Evolutionary conservation across 35 echinoderm and acorn worm genomes (phyloP).

Genomic region (Anneissia japonica): DNA sequence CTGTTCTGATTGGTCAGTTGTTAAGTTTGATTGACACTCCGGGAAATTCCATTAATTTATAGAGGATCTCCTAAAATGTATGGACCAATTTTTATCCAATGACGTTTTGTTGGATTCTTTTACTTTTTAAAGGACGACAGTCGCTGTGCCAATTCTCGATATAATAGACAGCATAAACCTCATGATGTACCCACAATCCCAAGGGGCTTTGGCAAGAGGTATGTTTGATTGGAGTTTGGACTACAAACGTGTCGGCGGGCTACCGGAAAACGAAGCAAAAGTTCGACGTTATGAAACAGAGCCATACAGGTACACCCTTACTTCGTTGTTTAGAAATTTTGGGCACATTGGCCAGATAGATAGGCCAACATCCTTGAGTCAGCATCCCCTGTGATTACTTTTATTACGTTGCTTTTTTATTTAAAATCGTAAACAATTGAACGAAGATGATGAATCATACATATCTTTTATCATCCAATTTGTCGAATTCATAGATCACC

Average conservation of each 20-base stretch:
- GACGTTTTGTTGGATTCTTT: no score
- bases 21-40: no score
- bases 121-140: neutral
- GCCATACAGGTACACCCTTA: conserved; percentile 21
- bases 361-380: no score
- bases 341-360: no score
- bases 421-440: no score
- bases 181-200: neutral
- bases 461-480: neutral
- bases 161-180: neutral
- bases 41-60: no score
- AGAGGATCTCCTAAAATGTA: no score
- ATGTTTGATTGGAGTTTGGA: neutral
- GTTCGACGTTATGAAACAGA: neutral
- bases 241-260: neutral
- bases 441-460: neutral
- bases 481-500: neutral
- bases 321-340: no score
- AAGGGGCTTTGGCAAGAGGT: neutral
- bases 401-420: no score
- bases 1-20: no score
- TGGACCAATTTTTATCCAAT: no score
- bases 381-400: no score
- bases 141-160: neutral
- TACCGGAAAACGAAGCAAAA: neutral